Conservation (phyloP, 2,888 invertebrate genomes). For the Yponomeuta sedellus region DNA sequence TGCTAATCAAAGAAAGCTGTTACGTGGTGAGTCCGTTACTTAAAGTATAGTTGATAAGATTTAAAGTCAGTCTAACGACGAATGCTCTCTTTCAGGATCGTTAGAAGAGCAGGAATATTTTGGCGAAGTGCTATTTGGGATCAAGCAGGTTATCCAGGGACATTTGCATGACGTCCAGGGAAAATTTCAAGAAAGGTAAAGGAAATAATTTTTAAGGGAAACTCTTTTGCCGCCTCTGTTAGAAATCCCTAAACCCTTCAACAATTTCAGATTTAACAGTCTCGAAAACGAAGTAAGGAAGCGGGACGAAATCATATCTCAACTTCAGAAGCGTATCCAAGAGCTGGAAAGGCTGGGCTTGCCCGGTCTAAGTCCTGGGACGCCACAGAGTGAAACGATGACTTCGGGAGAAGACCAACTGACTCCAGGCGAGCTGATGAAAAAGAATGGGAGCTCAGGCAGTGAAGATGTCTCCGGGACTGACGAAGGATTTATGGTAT, state of each 20-base stretch:
- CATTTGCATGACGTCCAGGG: conserved; percentile 83
- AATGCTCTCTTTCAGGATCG: conserved; percentile 65
- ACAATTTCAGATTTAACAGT: conserved; percentile 77
- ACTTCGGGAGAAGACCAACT: conserved; percentile 22
- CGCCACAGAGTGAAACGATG: conserved; percentile 23
- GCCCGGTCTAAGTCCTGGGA: conserved; percentile 29
- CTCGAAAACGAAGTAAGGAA: conserved; percentile 88
- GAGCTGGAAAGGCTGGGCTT: conserved; percentile 76
- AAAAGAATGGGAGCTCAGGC: conserved; percentile 60
- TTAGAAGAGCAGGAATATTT: conserved; percentile 88
- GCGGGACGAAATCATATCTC: conserved; percentile 87
- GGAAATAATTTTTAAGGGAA: not conserved
- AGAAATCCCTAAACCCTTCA: not conserved
- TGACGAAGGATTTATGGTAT: conserved; percentile 73
- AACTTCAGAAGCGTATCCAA: conserved; percentile 83
- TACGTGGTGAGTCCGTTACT: conserved; percentile 61
- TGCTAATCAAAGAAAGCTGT: conserved; percentile 75
- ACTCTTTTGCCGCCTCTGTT: not conserved
- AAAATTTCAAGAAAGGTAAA: conserved; percentile 79
- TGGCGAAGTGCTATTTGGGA: conserved; percentile 85
- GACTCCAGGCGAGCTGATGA: conserved; percentile 10
- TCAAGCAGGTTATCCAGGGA: conserved; percentile 87
- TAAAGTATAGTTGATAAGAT: conserved; percentile 8
- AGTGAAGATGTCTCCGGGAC: conserved; percentile 62
- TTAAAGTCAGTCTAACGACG: conserved; percentile 11